Conservation (phyloP, 2,888 invertebrate genomes). For the Ramazzottius varieornatus region DNA sequence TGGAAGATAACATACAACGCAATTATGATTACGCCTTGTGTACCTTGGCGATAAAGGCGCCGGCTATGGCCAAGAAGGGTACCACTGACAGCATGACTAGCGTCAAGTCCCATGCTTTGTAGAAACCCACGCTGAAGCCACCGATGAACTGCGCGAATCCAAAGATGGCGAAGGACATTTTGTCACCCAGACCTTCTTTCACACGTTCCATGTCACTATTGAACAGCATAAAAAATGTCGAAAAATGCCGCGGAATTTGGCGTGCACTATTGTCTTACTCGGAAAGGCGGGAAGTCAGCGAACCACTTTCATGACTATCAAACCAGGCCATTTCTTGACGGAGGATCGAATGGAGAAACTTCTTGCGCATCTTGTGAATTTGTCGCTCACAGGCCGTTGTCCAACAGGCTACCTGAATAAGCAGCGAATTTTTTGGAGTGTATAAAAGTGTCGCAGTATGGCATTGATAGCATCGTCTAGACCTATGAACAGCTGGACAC, state of each 20-base stretch:
- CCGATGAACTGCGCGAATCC: slow-evolving; percentile 12
- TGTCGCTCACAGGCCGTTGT: not conserved
- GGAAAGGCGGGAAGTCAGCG: slow-evolving; percentile 26
- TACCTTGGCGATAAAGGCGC: slow-evolving; percentile 15
- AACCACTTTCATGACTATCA: slow-evolving; percentile 26
- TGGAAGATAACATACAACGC: too few relatives aligned
- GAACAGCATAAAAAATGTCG: not conserved
- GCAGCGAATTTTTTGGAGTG: not conserved
- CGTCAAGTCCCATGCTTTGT: slow-evolving; percentile 16
- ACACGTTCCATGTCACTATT: slow-evolving; percentile 15
- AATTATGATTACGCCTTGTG: too few relatives aligned
- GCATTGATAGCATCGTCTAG: too few relatives aligned
- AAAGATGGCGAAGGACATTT: slow-evolving; percentile 16
- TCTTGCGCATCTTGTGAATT: slow-evolving; percentile 9
- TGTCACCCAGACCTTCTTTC: slow-evolving; percentile 17
- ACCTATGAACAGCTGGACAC: too few relatives aligned
- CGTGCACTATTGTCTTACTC: slow-evolving; percentile 24
- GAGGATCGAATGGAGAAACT: slow-evolving; percentile 23
- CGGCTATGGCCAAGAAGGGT: slow-evolving; percentile 13
- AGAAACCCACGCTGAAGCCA: slow-evolving; percentile 18
- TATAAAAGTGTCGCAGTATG: not conserved
- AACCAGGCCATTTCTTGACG: slow-evolving; percentile 25
- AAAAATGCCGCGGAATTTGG: too few relatives aligned
- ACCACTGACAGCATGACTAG: slow-evolving; percentile 18
- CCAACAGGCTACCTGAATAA: not conserved